These are phyloP conservation scores for Monomorium pharaonis DNA, from an alignment of 1,140 invertebrate genomes.

Conservation along the genomic window DNA sequence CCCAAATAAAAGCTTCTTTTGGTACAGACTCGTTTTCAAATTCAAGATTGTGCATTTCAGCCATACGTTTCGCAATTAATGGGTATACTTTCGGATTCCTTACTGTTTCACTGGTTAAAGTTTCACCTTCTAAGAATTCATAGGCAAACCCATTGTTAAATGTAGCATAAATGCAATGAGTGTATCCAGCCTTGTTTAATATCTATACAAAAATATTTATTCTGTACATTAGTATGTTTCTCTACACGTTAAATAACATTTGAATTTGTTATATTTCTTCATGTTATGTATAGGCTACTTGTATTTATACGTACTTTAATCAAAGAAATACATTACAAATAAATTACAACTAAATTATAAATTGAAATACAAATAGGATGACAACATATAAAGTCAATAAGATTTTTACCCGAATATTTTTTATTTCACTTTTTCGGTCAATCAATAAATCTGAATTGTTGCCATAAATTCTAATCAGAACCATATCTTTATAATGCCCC, in stretches of 20 bases:
- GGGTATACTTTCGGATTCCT: constrained; percentile 89
- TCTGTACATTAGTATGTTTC: neutral
- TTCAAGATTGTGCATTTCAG: constrained; percentile 91
- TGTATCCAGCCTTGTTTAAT: constrained; percentile 91
- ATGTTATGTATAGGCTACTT: neutral
- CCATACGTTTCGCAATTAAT: constrained; percentile 92
- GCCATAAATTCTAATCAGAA: constrained; percentile 96
- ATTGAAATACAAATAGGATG: neutral
- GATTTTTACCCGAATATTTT: constrained; percentile 87
- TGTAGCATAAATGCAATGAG: constrained; percentile 94
- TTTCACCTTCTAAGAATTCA: constrained; percentile 94
- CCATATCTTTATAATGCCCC: constrained; percentile 88
- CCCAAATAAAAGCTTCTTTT: constrained; percentile 89
- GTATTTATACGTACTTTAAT: constrained; percentile 5
- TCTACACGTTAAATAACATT: neutral
- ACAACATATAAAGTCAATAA: constrained; percentile 31
- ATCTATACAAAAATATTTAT: constrained; percentile 86
- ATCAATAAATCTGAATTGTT: constrained; percentile 97
- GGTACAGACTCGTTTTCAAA: constrained; percentile 75
- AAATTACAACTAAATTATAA: neutral
- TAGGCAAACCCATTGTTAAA: constrained; percentile 98
- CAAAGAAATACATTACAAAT: neutral
- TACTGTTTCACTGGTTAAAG: constrained; percentile 90
- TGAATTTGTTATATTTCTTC: constrained; percentile 26
- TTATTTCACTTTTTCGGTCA: constrained; percentile 93